phyloP scores from a whole-genome alignment of 2,797 vertebrate species.

The Periophthalmus magnuspinnatus region DNA sequence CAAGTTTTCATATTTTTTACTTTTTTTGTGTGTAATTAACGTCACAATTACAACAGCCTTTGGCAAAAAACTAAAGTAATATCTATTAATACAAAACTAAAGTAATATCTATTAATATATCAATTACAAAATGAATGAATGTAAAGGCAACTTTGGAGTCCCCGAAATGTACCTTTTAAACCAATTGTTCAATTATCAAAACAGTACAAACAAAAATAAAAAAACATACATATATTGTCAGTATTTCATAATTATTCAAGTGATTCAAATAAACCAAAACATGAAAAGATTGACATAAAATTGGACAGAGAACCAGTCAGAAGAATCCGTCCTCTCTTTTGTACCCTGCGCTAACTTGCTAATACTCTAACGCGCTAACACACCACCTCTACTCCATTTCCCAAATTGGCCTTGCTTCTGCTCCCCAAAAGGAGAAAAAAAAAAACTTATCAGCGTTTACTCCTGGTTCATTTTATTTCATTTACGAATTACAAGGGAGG shows the following conservation, averaged over 20 bases:
- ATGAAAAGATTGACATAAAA: not conserved
- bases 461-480: slow-evolving; percentile 94
- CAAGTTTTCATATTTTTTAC: not conserved
- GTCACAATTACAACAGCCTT: too few relatives aligned
- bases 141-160: too few relatives aligned
- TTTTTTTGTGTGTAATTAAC: not conserved
- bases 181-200: not conserved
- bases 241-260: not conserved
- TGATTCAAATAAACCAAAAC: not conserved
- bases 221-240: not conserved
- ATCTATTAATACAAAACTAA: too few relatives aligned
- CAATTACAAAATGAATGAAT: too few relatives aligned
- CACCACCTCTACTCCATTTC: slow-evolving; percentile 81
- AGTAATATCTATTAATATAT: too few relatives aligned
- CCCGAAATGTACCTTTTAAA: not conserved
- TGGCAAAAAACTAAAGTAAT: too few relatives aligned
- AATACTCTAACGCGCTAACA: slow-evolving; percentile 73
- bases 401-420: slow-evolving; percentile 77
- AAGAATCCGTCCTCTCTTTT: not conserved
- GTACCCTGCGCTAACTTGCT: slow-evolving; percentile 45
- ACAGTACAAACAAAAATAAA: not conserved
- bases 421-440: slow-evolving; percentile 58
- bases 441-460: slow-evolving; percentile 87
- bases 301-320: slow-evolving; percentile 34
- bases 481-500: slow-evolving; percentile 97